Evolutionary conservation across 2,113 vertebrate species (phyloP), one percentile per base, ranked within the genome.

Genomic region (Lophotis ruficrista): DNA sequence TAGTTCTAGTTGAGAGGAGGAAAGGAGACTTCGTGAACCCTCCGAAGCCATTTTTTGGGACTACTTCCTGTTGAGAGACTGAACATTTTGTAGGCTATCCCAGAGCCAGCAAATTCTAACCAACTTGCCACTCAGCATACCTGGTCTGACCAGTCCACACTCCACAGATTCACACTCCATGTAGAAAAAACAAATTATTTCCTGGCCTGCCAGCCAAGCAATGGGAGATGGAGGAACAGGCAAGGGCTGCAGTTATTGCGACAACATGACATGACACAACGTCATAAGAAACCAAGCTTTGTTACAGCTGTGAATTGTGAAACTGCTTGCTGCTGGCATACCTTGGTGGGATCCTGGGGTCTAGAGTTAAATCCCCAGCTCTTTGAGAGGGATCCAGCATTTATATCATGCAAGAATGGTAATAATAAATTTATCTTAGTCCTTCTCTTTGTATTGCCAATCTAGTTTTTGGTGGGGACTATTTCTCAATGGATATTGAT

Each of bases 281-380:
- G 4, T 23, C 51, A 11, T 0, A 27, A 72, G 48, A 78, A 82
- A 35, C 8, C 27, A 28, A 23, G 23, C 19, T 53, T 83, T 2
- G 0, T 37, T 56, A 45, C 19, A 69, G 17, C 72, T 87, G 27
- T 4, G 8, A 6, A 25, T 7, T n/a, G 14, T 45, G 61, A 22
- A 79, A 68, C 14, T 71, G 9, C 30, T 41, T 17, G 9, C 53
- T 64, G 62, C 81, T 77, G 68, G 31, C 25, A 27, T 13, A 15
- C 7, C 47, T 33, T 76, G 79, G 14, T 0, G 0, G 2, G 12
- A 22, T 27, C 33, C 38, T 50, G 22, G 11, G 23, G 20, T 9
- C 16, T 25, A 14, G 3, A 7, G 5, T 18, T 69, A 60, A 64
- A 30, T 14, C 24, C 20, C 17, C 0, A 0, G 12, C 33, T 51